phyloP scores from a whole-genome alignment of 2,888 invertebrate species.

The Suillia variegata region DNA sequence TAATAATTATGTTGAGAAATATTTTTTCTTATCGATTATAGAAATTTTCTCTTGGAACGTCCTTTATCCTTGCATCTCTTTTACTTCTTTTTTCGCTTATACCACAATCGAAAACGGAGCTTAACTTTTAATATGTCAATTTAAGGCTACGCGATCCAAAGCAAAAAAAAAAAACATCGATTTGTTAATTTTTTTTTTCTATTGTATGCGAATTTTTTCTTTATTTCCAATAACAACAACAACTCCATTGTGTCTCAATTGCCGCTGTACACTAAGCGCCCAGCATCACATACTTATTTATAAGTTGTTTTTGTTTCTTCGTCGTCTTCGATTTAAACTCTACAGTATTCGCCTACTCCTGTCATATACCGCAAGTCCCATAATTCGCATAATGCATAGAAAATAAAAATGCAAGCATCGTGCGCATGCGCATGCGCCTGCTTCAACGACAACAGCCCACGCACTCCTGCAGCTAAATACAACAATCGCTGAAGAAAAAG shows the following conservation, averaged over 20 bases:
- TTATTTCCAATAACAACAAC: background rate
- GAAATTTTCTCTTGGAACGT: too few species aligned
- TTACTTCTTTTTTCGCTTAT: too few species aligned
- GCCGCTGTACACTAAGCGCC: too few species aligned
- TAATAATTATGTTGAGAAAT: too few species aligned
- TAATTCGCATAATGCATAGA: constrained; percentile 20
- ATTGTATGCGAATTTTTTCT: background rate
- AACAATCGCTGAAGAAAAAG: too few species aligned
- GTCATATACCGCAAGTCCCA: constrained; percentile 12
- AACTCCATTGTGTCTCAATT: constrained; percentile 3
- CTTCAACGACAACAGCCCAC: constrained; percentile 1
- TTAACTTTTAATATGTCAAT: constrained; percentile 54
- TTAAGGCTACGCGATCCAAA: constrained; percentile 23
- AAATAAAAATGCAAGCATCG: background rate
- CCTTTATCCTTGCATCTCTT: too few species aligned
- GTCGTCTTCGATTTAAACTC: background rate
- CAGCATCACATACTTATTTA: background rate
- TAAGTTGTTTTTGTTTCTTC: background rate
- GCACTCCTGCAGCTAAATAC: background rate
- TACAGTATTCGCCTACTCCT: constrained; percentile 13
- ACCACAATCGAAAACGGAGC: too few species aligned
- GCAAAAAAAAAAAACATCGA: background rate
- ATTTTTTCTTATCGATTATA: too few species aligned
- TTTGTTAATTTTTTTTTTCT: too few species aligned
- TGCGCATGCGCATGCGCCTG: background rate